Conservation (phyloP, 2,797 vertebrate genomes). For the Nasua narica region DNA sequence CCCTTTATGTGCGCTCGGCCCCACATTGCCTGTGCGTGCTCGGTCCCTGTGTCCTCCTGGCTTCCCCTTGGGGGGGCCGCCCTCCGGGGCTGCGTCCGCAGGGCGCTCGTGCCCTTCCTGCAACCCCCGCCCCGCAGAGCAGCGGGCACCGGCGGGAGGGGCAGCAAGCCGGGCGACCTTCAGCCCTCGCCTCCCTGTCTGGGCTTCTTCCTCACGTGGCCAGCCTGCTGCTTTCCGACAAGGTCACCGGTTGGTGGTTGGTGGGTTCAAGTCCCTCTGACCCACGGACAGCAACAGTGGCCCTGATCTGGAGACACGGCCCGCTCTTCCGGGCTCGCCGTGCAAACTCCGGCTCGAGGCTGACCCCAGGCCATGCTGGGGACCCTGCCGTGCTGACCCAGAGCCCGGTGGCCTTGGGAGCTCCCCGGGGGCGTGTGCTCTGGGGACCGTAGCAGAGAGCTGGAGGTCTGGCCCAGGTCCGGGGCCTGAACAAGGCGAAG, state of each 20-base stretch:
- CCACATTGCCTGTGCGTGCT: fast-evolving
- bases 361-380: background rate
- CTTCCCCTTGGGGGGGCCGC: background rate
- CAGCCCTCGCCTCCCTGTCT: background rate
- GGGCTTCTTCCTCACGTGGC: fast-evolving
- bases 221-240: background rate
- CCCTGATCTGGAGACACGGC: fast-evolving
- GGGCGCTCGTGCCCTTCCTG: background rate
- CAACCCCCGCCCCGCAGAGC: background rate
- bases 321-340: background rate
- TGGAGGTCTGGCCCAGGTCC: background rate
- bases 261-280: background rate
- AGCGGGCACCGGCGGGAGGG: fast-evolving
- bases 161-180: fast-evolving
- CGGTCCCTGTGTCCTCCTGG: background rate
- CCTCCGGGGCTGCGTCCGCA: fast-evolving
- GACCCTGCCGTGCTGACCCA: background rate
- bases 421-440: background rate
- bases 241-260: background rate
- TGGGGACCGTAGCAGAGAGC: background rate
- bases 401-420: no score
- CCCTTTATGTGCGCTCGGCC: background rate
- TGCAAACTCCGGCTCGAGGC: background rate
- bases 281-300: fast-evolving
- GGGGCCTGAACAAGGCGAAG: background rate